phyloP scores from a whole-genome alignment of 1,140 invertebrate species.

The Olivierus martensii region DNA sequence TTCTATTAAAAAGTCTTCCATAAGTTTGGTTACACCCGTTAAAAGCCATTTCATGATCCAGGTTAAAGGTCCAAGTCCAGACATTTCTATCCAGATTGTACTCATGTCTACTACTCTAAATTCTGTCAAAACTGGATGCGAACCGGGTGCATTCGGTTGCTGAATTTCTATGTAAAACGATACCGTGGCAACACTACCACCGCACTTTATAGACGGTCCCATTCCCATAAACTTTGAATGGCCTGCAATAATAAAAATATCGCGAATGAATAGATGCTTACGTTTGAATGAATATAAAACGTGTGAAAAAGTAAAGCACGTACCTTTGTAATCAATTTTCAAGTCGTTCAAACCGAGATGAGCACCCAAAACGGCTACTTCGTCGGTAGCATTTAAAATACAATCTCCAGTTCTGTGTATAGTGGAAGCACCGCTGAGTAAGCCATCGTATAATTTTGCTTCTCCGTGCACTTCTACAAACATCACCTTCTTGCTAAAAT shows the following conservation, averaged over 20 bases:
- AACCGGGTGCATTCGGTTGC: conserved; percentile 6
- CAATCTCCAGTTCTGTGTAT: conserved; percentile 13
- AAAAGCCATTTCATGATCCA: conserved; percentile 15
- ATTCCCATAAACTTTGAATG: conserved; percentile 13
- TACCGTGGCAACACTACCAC: conserved; percentile 9
- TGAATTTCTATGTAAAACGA: conserved; percentile 11
- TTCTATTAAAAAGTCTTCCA: conserved; percentile 11
- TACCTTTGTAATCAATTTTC: conserved; percentile 8
- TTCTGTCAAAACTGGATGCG: conserved; percentile 3
- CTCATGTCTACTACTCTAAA: conserved; percentile 11
- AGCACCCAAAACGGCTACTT: background rate
- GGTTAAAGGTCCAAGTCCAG: conserved; percentile 13
- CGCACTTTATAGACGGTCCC: conserved; percentile 1
- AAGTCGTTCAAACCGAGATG: conserved; percentile 7
- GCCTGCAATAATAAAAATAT: conserved; percentile 2
- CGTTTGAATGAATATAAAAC: no score
- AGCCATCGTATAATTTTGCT: conserved; percentile 11
- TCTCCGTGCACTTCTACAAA: conserved; percentile 5
- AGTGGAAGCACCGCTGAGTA: conserved; percentile 3
- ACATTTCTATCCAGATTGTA: conserved; percentile 15
- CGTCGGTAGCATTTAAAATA: conserved; percentile 1
- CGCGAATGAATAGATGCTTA: no score
- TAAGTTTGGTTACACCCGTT: conserved; percentile 10
- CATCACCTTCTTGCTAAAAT: conserved; percentile 9
- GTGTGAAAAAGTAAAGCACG: background rate